These are phyloP conservation scores for Pampusana beccarii DNA, from an alignment of 2,113 vertebrate genomes.

Conservation along the genomic window DNA sequence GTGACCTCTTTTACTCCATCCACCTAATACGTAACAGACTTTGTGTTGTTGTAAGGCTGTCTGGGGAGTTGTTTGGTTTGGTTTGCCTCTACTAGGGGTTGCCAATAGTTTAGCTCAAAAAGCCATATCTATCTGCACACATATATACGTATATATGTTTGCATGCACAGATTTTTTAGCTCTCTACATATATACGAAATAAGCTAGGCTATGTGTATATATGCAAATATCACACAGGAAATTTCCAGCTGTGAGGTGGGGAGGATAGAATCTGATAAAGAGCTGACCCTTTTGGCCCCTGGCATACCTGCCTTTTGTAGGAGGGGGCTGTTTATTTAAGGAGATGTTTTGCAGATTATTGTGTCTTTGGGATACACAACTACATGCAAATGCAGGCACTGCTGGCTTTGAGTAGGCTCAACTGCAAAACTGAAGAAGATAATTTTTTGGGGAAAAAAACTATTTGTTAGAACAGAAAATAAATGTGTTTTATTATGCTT, in stretches of 20 bases:
- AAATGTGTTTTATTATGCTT: background rate
- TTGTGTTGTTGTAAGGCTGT: conserved; percentile 9
- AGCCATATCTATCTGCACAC: background rate
- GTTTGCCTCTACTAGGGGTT: background rate
- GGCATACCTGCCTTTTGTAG: conserved; percentile 38
- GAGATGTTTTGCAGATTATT: background rate
- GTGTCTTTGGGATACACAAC: background rate
- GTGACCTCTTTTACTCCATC: conserved; percentile 13
- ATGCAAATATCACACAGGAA: background rate
- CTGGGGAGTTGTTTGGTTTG: background rate
- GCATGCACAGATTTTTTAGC: background rate
- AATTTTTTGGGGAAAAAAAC: background rate
- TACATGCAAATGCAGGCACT: background rate
- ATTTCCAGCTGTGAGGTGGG: background rate
- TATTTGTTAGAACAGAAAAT: background rate
- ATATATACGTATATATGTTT: too few relatives aligned
- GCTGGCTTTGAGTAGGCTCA: background rate
- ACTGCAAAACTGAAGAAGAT: background rate
- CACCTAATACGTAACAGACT: background rate
- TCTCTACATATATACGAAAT: background rate
- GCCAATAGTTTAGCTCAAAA: background rate
- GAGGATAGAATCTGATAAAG: background rate
- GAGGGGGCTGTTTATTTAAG: conserved; percentile 58
- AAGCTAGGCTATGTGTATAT: background rate
- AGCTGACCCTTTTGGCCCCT: conserved; percentile 30